Evolutionary conservation across 2,888 invertebrate species (phyloP), one percentile per base, ranked within the genome.

Genomic region (Euzophera pinguis): DNA sequence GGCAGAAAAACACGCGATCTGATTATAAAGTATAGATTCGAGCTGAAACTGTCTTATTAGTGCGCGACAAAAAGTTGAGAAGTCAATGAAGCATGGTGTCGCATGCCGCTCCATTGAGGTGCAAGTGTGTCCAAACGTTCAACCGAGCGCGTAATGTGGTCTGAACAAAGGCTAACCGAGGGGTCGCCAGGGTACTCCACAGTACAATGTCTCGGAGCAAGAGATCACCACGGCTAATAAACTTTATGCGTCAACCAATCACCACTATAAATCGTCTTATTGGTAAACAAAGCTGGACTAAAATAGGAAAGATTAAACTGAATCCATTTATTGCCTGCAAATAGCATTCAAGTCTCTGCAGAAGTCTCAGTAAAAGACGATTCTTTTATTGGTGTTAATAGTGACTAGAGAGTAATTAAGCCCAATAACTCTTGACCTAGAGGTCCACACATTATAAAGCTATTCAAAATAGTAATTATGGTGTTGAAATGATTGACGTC

Each of bases 121-220:
- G 59, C 60, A 56, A 72, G 75, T 80, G 84, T 86, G 75, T 71
- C 87, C 60, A 82, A 84, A 62, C 54, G 69, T 50, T 52, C 77
- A 76, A 61, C 66, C 59, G 75, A 82, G 63, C 86, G 79, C 57
- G 59, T 81, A 85, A 85, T 79, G 62, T 64, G 67, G 62, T 64
- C 57, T 69, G 73, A 78, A 69, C 61, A 68, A 71, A 64, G 71
- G 66, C 61, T 67, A 69, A 58, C 59, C 64, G 65, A 55, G 67
- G 62, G 74, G 72, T 73, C 75, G 69, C 67, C 58, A 54, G 60
- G 66, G 62, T 64, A 57, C 53, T 48, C 49, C 34, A 55, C 10
- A 35, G 6, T 22, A 51, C 51, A 51, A 50, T 43, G 41, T 50
- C 16, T 10, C n/a, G 22, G 14, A 43, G 43, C 32, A 49, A 27